Evolutionary conservation across 2,888 invertebrate genomes (phyloP).

Genomic region (Aspidiotus destructor): DNA sequence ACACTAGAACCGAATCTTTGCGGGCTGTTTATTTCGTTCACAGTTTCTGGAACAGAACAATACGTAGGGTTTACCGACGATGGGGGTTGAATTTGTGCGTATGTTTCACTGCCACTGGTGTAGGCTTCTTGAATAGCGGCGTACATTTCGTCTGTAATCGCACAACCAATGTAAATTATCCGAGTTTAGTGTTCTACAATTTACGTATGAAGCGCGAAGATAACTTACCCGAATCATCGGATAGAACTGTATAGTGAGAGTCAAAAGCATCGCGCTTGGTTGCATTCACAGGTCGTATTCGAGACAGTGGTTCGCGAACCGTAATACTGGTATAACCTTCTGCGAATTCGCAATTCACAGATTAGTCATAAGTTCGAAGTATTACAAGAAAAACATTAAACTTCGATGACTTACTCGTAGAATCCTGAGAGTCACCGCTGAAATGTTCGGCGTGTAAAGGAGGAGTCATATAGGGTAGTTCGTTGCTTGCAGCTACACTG

Average conservation of each 20-base stretch:
- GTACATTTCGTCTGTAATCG: constrained; percentile 68
- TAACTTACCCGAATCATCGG: constrained; percentile 71
- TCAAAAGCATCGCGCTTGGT: constrained; percentile 53
- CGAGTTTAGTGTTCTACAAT: no score
- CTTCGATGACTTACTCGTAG: constrained; percentile 46
- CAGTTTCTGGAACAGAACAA: neutral
- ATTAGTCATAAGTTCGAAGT: neutral
- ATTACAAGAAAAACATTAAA: neutral
- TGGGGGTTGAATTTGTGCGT: constrained; percentile 67
- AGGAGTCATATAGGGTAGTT: constrained; percentile 81
- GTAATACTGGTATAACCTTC: constrained; percentile 89
- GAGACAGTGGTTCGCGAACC: constrained; percentile 76
- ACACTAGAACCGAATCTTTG: constrained; percentile 12
- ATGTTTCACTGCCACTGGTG: constrained; percentile 73
- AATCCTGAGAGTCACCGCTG: constrained; percentile 85
- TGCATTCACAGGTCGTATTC: constrained; percentile 47
- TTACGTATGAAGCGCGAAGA: neutral
- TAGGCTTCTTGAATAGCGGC: constrained; percentile 80
- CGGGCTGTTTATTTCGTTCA: constrained; percentile 4
- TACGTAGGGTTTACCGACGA: neutral
- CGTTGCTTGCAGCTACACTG: constrained; percentile 74
- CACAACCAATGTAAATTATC: no score
- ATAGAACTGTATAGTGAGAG: constrained; percentile 80
- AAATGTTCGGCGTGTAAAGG: constrained; percentile 60
- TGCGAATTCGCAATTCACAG: constrained; percentile 42